Evolutionary conservation across 2,797 vertebrate species (phyloP).

Genomic region (Falco peregrinus): DNA sequence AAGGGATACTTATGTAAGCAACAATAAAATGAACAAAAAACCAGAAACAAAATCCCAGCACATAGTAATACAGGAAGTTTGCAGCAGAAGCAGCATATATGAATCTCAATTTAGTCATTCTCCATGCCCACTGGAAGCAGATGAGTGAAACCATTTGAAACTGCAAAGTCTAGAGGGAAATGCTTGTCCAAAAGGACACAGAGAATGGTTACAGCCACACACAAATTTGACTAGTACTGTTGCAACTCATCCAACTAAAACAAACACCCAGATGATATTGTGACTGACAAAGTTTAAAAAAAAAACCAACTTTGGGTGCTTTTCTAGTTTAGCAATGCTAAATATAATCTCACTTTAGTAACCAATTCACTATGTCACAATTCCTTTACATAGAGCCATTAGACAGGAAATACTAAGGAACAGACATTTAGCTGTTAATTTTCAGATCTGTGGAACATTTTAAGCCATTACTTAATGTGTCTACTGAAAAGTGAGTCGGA

Average conservation of each 20-base stretch:
- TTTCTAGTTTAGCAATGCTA: neutral
- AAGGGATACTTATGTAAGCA: neutral
- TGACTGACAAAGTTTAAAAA: neutral
- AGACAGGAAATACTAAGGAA: neutral
- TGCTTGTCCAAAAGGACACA: neutral
- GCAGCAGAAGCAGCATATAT: neutral
- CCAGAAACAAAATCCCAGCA: neutral
- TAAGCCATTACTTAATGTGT: neutral
- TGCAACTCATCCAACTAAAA: neutral
- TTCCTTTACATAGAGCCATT: neutral
- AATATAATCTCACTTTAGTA: neutral
- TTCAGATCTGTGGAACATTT: neutral
- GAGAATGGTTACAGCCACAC: neutral
- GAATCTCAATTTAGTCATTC: neutral
- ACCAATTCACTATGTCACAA: neutral
- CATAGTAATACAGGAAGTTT: neutral
- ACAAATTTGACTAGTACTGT: neutral
- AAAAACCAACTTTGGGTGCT: rapidly evolving
- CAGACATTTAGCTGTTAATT: neutral
- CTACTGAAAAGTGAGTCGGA: neutral
- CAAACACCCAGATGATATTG: neutral
- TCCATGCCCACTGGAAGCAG: neutral
- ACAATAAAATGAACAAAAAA: neutral
- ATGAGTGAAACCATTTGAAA: neutral
- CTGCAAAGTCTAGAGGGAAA: neutral